Base-by-base conservation (phyloP, 2,113 vertebrate species). In the Crotalus horridus region DNA sequence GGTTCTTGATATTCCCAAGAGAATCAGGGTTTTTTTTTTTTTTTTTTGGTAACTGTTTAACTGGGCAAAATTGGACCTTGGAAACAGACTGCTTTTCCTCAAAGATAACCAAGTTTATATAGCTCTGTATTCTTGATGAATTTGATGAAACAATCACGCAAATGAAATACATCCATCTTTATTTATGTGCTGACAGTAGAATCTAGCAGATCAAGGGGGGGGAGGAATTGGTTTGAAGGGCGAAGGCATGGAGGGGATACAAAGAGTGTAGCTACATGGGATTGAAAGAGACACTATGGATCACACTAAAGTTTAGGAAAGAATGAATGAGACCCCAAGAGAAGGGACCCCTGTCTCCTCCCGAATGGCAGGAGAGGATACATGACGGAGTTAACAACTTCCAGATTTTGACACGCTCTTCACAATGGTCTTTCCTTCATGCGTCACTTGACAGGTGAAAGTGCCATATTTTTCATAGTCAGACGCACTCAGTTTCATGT, bases 301-400 rank as follows among this genome's bases (percentile, higher is more conserved):
- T 46, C 43, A 26, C 55, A 23, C 4, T 21, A 51, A 48, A 26
- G 58, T 33, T 53, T 54, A 51, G 74, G 88, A 46, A 21, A 29
- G 15, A 33, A 69, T 39, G 8, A 39, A 86, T 10, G 59, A 24
- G 46, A 8, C 0, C 29, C 26, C 9, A 17, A 26, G 54, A 46
- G 53, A 53, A 91, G 15, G 55, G 69, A 74, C 69, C 29, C 5
- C 56, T 23, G 56, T 53, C 3, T 89, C 23, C 6, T 8, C 13
- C 6, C 17, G 2, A 11, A 51, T 26, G 29, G 20, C 8, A 10
- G 29, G 2, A 24, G 0, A 0, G 12, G 21, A 13, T 0, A 1
- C 88, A 33, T 1, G 3, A 6, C 20, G 3, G 26, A 0, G 2
- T 89, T 92, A 94, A 13, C 39, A 1, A 93, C 90, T 94, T 9